Percentiles rank a stretch among this genome's conserved stretches.
These are phyloP conservation scores for Ceratosolen solmsi DNA, from an alignment of 1,140 invertebrate species.

Conservation along the genomic window DNA sequence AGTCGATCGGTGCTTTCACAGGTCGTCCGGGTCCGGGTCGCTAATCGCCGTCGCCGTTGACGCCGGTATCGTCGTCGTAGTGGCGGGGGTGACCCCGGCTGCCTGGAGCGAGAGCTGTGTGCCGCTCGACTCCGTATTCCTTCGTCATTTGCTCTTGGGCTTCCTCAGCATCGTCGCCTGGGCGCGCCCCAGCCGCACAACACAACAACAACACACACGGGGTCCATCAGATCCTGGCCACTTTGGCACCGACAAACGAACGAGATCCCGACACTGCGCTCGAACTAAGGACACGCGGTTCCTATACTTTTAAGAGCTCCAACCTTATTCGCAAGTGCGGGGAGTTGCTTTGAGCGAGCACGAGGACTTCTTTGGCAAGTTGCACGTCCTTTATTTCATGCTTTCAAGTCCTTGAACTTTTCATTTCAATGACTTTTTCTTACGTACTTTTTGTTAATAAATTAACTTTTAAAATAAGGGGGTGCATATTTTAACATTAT, in stretches of 20 bases:
- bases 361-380: too few species aligned
- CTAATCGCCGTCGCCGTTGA: conserved; percentile 73
- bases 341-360: too few species aligned
- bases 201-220: not conserved
- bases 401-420: too few species aligned
- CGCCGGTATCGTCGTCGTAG: conserved; percentile 59
- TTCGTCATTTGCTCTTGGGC: conserved; percentile 94
- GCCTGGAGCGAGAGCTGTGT: conserved; percentile 74
- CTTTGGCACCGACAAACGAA: conserved; percentile 5
- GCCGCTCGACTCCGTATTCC: conserved; percentile 93
- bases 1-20: conserved; percentile 34
- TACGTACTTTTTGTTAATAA: too few species aligned
- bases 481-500: not conserved
- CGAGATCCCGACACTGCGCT: not conserved
- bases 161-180: conserved; percentile 91
- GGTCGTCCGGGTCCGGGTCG: conserved; percentile 63
- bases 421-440: too few species aligned
- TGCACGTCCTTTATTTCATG: too few species aligned
- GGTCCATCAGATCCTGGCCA: conserved; percentile 8
- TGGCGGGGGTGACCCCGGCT: conserved; percentile 55
- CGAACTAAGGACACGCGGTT: not conserved
- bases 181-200: not conserved
- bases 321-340: not conserved
- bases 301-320: not conserved
- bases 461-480: too few species aligned